Percentiles rank a stretch among this genome's conserved stretches.
Conservation (phyloP, 2,888 invertebrate species). For the Tenodera sinensis region DNA sequence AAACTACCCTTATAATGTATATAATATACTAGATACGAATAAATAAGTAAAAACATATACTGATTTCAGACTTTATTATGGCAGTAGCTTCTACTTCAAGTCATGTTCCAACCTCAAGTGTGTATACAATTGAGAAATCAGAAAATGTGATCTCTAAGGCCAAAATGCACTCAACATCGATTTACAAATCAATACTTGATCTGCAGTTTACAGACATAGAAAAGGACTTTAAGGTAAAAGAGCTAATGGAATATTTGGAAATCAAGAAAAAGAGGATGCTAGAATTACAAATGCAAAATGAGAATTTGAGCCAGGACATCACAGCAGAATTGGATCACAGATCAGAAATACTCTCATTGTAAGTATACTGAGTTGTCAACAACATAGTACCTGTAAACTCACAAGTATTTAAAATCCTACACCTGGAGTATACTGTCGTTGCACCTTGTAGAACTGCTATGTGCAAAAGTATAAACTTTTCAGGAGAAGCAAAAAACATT, state of each 20-base stretch:
- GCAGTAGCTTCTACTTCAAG: neutral
- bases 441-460: too few species aligned
- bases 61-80: neutral
- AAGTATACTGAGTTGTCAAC: neutral
- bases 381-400: too few species aligned
- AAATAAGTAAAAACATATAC: neutral
- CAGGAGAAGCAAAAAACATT: too few species aligned
- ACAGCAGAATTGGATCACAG: neutral
- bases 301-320: neutral
- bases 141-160: neutral
- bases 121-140: neutral
- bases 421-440: too few species aligned
- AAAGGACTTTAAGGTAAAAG: neutral
- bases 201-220: neutral
- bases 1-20: too few species aligned
- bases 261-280: neutral
- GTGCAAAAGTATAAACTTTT: too few species aligned
- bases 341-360: neutral
- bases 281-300: neutral
- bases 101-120: neutral
- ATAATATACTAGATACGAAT: too few species aligned
- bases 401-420: too few species aligned
- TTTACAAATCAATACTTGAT: neutral
- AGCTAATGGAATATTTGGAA: neutral
- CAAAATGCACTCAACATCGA: neutral